These are phyloP conservation scores for Timema podura DNA, from an alignment of 2,888 invertebrate genomes.

Conservation along the genomic window DNA sequence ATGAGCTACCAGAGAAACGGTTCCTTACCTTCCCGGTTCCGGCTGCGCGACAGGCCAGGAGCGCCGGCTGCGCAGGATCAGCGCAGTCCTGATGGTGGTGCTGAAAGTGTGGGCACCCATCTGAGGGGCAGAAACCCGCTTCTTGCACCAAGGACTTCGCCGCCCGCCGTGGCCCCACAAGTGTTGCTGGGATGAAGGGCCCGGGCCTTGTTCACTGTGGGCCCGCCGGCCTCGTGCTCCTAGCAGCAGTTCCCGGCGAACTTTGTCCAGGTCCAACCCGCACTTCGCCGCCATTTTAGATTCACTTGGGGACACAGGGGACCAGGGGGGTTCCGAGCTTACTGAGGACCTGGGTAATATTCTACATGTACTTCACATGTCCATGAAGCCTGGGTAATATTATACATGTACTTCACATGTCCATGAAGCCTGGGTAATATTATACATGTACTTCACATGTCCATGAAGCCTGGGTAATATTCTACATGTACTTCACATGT, in stretches of 20 bases:
- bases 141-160: constrained; percentile 51
- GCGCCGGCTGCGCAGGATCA: constrained; percentile 64
- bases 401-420: too few species aligned
- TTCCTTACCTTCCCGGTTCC: constrained; percentile 59
- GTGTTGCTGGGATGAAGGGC: constrained; percentile 47
- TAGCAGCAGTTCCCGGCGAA: constrained; percentile 51
- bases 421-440: too few species aligned
- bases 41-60: constrained; percentile 74
- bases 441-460: too few species aligned
- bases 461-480: too few species aligned
- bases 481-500: too few species aligned
- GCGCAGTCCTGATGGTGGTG: constrained; percentile 37
- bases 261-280: constrained; percentile 35
- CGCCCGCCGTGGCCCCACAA: constrained; percentile 56
- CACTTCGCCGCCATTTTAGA: constrained; percentile 35
- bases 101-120: constrained; percentile 43
- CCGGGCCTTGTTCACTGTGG: constrained; percentile 65
- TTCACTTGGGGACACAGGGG: too few species aligned
- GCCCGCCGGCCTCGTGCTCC: constrained; percentile 56
- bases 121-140: constrained; percentile 68
- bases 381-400: too few species aligned
- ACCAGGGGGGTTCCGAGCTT: too few species aligned
- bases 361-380: too few species aligned
- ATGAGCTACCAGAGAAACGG: not conserved
- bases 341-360: too few species aligned